phyloP scores from a whole-genome alignment of 2,888 invertebrate species.

The Drosophila longiperda region DNA sequence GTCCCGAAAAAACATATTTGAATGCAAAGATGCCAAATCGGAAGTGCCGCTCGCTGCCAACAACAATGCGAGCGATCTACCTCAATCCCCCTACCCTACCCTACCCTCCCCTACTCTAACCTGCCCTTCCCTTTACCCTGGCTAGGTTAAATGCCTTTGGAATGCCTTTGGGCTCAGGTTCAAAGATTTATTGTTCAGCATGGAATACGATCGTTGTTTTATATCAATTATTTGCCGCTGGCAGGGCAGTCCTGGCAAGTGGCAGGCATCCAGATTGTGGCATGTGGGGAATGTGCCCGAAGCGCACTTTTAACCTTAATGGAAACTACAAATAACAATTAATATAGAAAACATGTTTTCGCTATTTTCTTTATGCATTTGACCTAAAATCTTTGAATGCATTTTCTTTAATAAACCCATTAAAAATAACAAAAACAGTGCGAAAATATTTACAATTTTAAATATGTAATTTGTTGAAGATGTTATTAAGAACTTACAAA shows the following conservation, averaged over 20 bases:
- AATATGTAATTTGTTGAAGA: neutral
- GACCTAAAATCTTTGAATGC: neutral
- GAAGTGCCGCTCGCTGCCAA: constrained; percentile 60
- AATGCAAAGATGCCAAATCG: constrained; percentile 55
- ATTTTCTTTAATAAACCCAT: neutral
- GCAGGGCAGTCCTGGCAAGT: constrained; percentile 58
- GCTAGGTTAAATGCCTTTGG: constrained; percentile 63
- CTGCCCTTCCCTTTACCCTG: constrained; percentile 8
- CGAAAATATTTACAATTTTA: neutral
- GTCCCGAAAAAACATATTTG: neutral
- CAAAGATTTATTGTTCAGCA: constrained; percentile 64
- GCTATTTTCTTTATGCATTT: neutral
- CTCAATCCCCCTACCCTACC: neutral
- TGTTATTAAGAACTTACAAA: neutral
- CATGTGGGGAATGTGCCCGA: constrained; percentile 7
- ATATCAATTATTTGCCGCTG: constrained; percentile 53
- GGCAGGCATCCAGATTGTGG: constrained; percentile 28
- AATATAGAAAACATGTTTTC: neutral
- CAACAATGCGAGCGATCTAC: constrained; percentile 35
- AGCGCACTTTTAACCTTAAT: constrained; percentile 27
- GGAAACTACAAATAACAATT: neutral
- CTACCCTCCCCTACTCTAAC: neutral
- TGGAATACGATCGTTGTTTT: constrained; percentile 64
- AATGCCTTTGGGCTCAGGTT: constrained; percentile 45
- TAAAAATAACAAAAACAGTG: neutral